Base-by-base conservation (phyloP, 1,140 invertebrate genomes). In the Triops longicaudatus region DNA sequence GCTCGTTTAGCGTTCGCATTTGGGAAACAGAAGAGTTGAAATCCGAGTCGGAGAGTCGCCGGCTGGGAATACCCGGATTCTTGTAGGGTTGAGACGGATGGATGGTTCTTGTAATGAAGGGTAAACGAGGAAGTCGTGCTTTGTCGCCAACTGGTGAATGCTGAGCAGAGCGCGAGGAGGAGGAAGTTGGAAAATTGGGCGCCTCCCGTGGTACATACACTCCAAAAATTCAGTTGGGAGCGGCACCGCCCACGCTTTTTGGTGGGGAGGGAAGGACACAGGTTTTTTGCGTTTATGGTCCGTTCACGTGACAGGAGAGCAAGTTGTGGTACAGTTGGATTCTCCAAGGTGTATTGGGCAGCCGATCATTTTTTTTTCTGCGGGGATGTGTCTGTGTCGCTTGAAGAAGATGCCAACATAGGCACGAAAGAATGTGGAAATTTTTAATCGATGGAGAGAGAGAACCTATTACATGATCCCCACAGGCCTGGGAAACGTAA, bases 91-190 rank as follows among this genome's bases (percentile, higher is more conserved):
- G 14, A 17, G 50, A 63, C 50, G 50, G 50, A 63, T 63, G 50
- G 50, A 63, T 63, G 50, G 50, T 63, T 63, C 50, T 63, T 63
- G 50, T 63, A 63, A 63, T 63, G 50, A 63, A 63, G 50, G 50
- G 50, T 63, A 63, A 63, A 63, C 50, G 50, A 63, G 50, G 50
- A 63, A 63, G 50, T 63, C 50, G 50, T 63, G 50, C 50, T 63
- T 63, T 63, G 50, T 63, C 50, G 50, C 50, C 50, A 63, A 63
- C 50, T 63, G 50, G 17, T 63, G 17, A 63, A 63, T 10, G 50
- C 50, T 12, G 50, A 63, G 17, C 50, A 63, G 14, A 14, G 50
- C 50, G 17, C 14, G 50, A 63, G 50, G 7, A 63, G 50, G 50
- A 63, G 17, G 50, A 14, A 37, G 31, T 5, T 10, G 50, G 22